Percentiles rank a stretch among this genome's conserved stretches.
Evolutionary conservation across 2,888 invertebrate genomes (phyloP).

Genomic region (Poecilobothrus nobilitatus): DNA sequence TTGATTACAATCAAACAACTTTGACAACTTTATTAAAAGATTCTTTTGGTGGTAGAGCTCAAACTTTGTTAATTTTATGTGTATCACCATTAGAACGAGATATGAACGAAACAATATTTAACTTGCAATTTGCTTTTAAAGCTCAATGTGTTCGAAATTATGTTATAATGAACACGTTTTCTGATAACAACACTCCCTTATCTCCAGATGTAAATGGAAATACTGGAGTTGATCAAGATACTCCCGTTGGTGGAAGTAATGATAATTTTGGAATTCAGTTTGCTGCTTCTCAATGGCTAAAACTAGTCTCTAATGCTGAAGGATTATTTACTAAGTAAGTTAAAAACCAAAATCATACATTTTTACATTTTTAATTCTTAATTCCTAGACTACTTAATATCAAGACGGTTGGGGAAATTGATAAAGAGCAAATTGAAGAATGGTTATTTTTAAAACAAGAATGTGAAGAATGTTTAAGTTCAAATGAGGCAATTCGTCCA

Average conservation of each 20-base stretch:
- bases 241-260: constrained; percentile 22
- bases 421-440: constrained; percentile 67
- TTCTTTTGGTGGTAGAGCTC: constrained; percentile 67
- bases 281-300: constrained; percentile 73
- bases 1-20: constrained; percentile 53
- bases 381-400: constrained; percentile 50
- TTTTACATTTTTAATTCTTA: constrained; percentile 9
- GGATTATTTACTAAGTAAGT: constrained; percentile 59
- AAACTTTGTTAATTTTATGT: constrained; percentile 63
- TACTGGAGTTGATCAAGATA: constrained; percentile 22
- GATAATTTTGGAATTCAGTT: constrained; percentile 67
- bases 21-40: constrained; percentile 62
- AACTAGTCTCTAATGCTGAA: constrained; percentile 75
- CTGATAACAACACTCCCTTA: constrained; percentile 55
- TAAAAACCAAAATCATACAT: neutral
- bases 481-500: constrained; percentile 36
- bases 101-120: constrained; percentile 59
- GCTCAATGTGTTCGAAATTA: constrained; percentile 61
- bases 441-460: constrained; percentile 82
- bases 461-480: constrained; percentile 66
- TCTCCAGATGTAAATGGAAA: constrained; percentile 29
- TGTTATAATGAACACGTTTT: constrained; percentile 63
- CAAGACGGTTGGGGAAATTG: constrained; percentile 59
- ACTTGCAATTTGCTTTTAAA: constrained; percentile 57
- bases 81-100: constrained; percentile 62